Percentiles rank a stretch among this genome's conserved stretches.
Evolutionary conservation across 1,140 invertebrate species (phyloP).

Genomic region (Mercenaria mercenaria): DNA sequence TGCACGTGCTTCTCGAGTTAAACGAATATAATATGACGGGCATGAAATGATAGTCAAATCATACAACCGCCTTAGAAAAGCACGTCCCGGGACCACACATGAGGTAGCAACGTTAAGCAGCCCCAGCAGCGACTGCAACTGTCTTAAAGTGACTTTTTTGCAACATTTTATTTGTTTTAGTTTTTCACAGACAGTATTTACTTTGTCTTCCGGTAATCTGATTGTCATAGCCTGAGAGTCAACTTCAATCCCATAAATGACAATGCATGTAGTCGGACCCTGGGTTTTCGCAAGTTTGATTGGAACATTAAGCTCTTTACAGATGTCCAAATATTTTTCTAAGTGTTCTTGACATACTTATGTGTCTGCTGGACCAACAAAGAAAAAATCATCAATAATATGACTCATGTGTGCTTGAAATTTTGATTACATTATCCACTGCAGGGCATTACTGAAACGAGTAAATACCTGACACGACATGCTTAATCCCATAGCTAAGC

Average conservation of each 20-base stretch:
- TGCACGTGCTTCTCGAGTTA: conserved; percentile 39
- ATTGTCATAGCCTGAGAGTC: neutral
- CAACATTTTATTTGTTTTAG: neutral
- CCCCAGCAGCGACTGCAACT: conserved; percentile 57
- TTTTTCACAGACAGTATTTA: neutral
- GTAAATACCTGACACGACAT: conserved; percentile 30
- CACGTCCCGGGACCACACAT: conserved; percentile 33
- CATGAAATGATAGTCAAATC: conserved; percentile 54
- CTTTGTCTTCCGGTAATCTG: neutral
- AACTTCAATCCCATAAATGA: conserved; percentile 42
- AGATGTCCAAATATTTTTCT: neutral
- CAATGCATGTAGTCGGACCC: conserved; percentile 10
- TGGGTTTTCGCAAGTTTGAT: conserved; percentile 5
- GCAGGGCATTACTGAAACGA: conserved; percentile 30
- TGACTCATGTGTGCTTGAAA: conserved; percentile 35
- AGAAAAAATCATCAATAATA: conserved; percentile 51
- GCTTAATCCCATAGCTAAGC: conserved; percentile 39
- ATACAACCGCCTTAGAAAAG: conserved; percentile 53
- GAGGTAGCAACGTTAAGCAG: conserved; percentile 39
- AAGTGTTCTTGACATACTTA: neutral
- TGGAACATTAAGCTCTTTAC: conserved; percentile 43
- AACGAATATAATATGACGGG: conserved; percentile 41
- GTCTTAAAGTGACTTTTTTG: conserved; percentile 1
- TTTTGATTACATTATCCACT: conserved; percentile 54
- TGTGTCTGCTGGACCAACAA: conserved; percentile 12